phyloP scores from a whole-genome alignment of 2,113 vertebrate genomes.

The Callipepla californica region DNA sequence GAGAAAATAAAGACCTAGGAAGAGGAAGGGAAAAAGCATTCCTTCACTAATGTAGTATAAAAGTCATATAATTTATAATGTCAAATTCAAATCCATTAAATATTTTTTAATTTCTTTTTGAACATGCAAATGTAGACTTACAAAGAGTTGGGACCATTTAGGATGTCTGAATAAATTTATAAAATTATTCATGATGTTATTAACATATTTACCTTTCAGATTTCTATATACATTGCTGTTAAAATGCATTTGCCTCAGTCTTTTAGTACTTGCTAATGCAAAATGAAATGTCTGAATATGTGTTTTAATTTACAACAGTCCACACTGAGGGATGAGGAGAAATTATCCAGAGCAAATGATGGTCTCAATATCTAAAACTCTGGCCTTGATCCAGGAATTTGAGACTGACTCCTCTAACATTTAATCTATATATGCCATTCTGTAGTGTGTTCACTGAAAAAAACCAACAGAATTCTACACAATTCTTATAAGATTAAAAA shows the following conservation, averaged over 20 bases:
- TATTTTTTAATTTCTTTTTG: not conserved
- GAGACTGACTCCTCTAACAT: not conserved
- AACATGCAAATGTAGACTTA: not conserved
- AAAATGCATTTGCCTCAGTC: not conserved
- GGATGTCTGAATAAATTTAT: not conserved
- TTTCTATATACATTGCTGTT: not conserved
- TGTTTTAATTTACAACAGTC: not conserved
- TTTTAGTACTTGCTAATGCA: not conserved
- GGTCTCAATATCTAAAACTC: not conserved
- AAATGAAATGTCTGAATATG: not conserved
- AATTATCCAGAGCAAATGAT: not conserved
- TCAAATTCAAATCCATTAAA: not conserved
- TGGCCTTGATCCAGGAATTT: not conserved
- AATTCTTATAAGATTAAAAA: not conserved
- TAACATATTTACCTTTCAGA: not conserved
- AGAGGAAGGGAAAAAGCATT: not conserved
- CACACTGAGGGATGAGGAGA: not conserved
- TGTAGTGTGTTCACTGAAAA: not conserved
- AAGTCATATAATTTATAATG: not conserved
- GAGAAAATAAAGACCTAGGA: not conserved
- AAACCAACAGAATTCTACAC: not conserved
- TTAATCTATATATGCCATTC: not conserved
- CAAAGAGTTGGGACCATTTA: not conserved
- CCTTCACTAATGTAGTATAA: not conserved
- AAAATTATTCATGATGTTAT: not conserved